phyloP scores from a whole-genome alignment of 2,797 vertebrate species.

The Pseudochirops cupreus region DNA sequence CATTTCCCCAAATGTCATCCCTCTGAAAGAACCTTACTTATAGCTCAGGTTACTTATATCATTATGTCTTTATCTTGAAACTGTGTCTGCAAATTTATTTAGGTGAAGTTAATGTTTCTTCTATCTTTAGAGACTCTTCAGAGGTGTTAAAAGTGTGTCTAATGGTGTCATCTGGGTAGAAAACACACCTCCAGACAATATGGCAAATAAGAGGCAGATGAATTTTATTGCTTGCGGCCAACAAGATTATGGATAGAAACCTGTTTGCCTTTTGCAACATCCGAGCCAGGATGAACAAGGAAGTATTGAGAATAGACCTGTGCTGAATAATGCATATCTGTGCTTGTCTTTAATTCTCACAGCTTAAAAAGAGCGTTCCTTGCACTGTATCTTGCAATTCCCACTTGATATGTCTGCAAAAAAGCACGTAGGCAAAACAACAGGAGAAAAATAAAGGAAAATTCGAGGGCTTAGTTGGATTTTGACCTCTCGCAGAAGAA shows the following conservation, averaged over 20 bases:
- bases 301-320: constrained; percentile 56
- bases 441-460: not conserved
- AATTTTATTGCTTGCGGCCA: constrained; percentile 72
- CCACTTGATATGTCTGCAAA: constrained; percentile 18
- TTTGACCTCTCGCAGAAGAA: not conserved
- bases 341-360: constrained; percentile 51
- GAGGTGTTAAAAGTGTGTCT: constrained; percentile 67
- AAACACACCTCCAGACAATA: constrained; percentile 64
- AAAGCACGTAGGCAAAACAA: not conserved
- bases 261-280: constrained; percentile 75
- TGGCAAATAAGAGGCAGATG: constrained; percentile 75
- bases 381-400: not conserved
- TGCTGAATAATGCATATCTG: constrained; percentile 58
- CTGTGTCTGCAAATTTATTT: constrained; percentile 74
- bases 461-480: not conserved
- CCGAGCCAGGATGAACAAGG: constrained; percentile 53
- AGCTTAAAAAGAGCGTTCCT: constrained; percentile 45
- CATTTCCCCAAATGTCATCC: constrained; percentile 44
- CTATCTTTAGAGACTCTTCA: constrained; percentile 63
- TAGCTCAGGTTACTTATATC: constrained; percentile 70
- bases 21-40: constrained; percentile 69
- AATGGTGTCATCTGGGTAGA: constrained; percentile 68
- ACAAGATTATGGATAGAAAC: constrained; percentile 64
- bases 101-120: constrained; percentile 70
- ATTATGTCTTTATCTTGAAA: constrained; percentile 76